Conservation (phyloP, 2,888 invertebrate genomes). For the Synergus laeviventris region DNA sequence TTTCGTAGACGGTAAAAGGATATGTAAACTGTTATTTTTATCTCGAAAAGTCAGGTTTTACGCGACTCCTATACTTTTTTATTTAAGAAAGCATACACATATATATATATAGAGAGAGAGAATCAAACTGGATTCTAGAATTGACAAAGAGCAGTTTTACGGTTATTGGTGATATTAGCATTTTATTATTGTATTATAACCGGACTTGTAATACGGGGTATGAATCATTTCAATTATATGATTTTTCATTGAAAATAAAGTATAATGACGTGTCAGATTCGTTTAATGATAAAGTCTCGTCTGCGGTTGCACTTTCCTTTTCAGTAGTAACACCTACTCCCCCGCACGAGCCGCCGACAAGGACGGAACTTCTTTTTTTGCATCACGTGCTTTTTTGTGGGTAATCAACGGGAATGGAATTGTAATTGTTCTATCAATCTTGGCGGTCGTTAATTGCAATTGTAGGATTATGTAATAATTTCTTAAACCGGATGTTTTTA, state of each 20-base stretch:
- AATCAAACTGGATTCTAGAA: slow-evolving; percentile 21
- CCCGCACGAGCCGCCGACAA: slow-evolving; percentile 29
- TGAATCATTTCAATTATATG: slow-evolving; percentile 1
- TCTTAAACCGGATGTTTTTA: background rate
- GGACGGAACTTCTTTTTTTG: slow-evolving; percentile 15
- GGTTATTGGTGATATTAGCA: slow-evolving; percentile 10
- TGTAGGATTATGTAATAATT: background rate
- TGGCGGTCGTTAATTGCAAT: background rate
- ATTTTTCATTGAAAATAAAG: slow-evolving; percentile 30
- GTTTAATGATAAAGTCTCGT: slow-evolving; percentile 30
- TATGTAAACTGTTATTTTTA: slow-evolving; percentile 6
- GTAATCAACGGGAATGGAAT: slow-evolving; percentile 16
- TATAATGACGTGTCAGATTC: slow-evolving; percentile 38
- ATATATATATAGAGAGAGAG: too few species aligned
- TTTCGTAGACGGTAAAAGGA: background rate
- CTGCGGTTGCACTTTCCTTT: slow-evolving; percentile 40
- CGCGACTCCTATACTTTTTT: background rate
- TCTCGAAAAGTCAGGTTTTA: background rate
- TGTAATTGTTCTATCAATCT: slow-evolving; percentile 24
- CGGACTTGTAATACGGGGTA: background rate
- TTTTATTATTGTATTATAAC: background rate
- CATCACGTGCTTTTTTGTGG: slow-evolving; percentile 38
- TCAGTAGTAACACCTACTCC: slow-evolving; percentile 34
- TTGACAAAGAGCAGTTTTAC: background rate
- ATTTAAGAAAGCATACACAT: background rate